A percentile compares a stretch with the other conserved stretches of the same genome.
phyloP scores from a whole-genome alignment of 1,140 invertebrate genomes.

The Belonocnema kinseyi region DNA sequence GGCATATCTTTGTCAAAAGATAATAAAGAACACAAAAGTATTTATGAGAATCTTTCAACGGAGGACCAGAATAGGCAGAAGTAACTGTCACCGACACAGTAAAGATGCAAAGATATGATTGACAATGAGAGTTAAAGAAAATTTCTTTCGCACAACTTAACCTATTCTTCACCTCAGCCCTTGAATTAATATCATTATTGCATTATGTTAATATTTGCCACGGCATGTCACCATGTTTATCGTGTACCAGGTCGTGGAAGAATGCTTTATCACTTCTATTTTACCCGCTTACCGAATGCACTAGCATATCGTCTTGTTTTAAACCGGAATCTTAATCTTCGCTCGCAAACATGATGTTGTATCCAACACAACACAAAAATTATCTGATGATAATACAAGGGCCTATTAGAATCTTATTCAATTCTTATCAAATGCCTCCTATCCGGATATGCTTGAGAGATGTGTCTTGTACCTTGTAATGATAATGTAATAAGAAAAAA shows the following conservation, averaged over 20 bases:
- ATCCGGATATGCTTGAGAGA: neutral
- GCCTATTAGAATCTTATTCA: neutral
- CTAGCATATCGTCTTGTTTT: constrained; percentile 5
- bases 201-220: constrained; percentile 9
- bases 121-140: neutral
- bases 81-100: neutral
- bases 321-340: neutral
- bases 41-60: neutral
- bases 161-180: constrained; percentile 4
- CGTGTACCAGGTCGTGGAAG: neutral
- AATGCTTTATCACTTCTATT: constrained; percentile 6
- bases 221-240: constrained; percentile 17
- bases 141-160: constrained; percentile 1
- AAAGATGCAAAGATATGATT: constrained; percentile 13
- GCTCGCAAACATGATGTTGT: neutral
- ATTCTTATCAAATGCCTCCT: neutral
- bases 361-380: neutral
- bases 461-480: too few relatives aligned
- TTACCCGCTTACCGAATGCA: constrained; percentile 23
- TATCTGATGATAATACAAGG: neutral
- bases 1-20: neutral
- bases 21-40: neutral
- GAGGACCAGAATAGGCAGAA: neutral
- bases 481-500: too few relatives aligned
- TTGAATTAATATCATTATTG: constrained; percentile 9